Evolutionary conservation across 2,797 vertebrate species (phyloP).

Genomic region (Sciaenops ocellatus): DNA sequence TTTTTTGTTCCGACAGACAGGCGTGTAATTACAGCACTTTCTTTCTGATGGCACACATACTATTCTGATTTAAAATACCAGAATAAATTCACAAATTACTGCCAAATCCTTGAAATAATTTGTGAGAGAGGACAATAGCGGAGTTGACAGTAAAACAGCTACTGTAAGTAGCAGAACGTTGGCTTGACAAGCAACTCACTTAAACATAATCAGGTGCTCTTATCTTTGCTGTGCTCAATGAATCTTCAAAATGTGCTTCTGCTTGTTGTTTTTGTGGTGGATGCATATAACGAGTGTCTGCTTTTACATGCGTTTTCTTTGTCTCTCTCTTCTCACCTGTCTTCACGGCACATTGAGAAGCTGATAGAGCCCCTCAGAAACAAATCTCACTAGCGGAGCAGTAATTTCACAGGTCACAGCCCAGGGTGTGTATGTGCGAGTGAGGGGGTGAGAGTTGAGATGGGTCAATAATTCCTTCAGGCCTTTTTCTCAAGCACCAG

Average conservation of each 20-base stretch:
- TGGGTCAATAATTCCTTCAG: slow-evolving; percentile 84
- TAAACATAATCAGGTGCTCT: slow-evolving; percentile 22
- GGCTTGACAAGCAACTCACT: slow-evolving; percentile 24
- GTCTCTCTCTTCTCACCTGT: slow-evolving; percentile 64
- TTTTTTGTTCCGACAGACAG: slow-evolving; percentile 60
- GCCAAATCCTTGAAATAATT: slow-evolving; percentile 33
- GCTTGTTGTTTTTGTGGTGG: neutral
- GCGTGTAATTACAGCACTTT: slow-evolving; percentile 69
- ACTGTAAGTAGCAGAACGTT: slow-evolving; percentile 23
- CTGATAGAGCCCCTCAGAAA: slow-evolving; percentile 81
- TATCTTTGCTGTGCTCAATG: slow-evolving; percentile 17
- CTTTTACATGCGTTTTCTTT: slow-evolving; percentile 36
- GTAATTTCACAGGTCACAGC: slow-evolving; percentile 87
- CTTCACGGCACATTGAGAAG: slow-evolving; percentile 80
- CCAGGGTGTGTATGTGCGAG: slow-evolving; percentile 66
- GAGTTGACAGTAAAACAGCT: slow-evolving; percentile 30
- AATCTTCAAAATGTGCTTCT: slow-evolving; percentile 28
- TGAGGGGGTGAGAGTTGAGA: slow-evolving; percentile 75
- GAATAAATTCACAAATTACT: slow-evolving; percentile 55
- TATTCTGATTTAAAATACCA: slow-evolving; percentile 35
- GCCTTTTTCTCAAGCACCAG: slow-evolving; percentile 76
- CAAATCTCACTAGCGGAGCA: slow-evolving; percentile 78
- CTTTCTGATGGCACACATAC: slow-evolving; percentile 33
- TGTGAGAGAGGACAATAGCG: slow-evolving; percentile 31
- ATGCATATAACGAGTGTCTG: slow-evolving; percentile 10